Percentiles rank a stretch among this genome's conserved stretches.
Conservation (phyloP, 2,113 vertebrate species). For the Arizona elegans region DNA sequence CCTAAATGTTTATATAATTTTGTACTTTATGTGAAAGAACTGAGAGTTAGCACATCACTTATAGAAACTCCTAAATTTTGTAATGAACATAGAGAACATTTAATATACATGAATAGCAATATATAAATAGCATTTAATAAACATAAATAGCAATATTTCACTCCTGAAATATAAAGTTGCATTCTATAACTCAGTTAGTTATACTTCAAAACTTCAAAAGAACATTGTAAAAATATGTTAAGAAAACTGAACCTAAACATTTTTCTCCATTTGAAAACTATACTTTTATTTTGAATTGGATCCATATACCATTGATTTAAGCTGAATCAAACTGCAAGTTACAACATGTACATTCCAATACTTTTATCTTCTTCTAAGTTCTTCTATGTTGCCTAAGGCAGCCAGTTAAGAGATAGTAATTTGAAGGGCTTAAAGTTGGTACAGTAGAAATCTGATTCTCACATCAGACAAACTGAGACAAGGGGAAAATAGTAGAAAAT, state of each 20-base stretch:
- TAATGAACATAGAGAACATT: not conserved
- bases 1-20: not conserved
- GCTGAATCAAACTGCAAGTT: not conserved
- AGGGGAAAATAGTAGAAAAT: not conserved
- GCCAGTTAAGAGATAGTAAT: not conserved
- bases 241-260: not conserved
- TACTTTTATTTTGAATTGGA: not conserved
- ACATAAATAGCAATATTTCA: not conserved
- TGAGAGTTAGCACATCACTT: not conserved
- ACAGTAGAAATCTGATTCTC: not conserved
- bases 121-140: not conserved
- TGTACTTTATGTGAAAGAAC: not conserved
- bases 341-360: not conserved
- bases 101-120: not conserved
- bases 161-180: not conserved
- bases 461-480: not conserved
- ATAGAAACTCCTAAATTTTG: not conserved
- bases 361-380: not conserved
- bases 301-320: not conserved
- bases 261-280: not conserved
- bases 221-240: not conserved
- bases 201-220: not conserved
- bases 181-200: not conserved
- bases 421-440: not conserved
- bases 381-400: not conserved